These are phyloP conservation scores for Morone chrysops DNA, from an alignment of 2,113 vertebrate genomes.

Conservation along the genomic window DNA sequence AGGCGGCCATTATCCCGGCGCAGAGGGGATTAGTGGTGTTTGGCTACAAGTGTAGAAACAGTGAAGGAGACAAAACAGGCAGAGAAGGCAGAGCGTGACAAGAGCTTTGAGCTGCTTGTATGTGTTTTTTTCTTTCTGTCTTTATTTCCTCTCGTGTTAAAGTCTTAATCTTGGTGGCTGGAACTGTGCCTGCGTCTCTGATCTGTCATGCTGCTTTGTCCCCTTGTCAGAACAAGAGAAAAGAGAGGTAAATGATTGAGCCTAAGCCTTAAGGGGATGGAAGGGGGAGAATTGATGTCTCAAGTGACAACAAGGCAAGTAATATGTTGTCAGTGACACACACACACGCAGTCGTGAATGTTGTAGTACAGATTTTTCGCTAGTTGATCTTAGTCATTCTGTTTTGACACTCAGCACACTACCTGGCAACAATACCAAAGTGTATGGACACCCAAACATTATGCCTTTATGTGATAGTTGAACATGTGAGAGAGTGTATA, in stretches of 20 bases:
- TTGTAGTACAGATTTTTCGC: not conserved
- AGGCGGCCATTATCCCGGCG: constrained; percentile 42
- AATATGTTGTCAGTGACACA: constrained; percentile 54
- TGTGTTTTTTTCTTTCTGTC: constrained; percentile 6
- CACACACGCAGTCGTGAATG: not conserved
- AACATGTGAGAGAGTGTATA: too few species aligned
- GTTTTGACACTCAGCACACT: not conserved
- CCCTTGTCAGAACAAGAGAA: constrained; percentile 53
- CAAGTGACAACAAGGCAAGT: constrained; percentile 46
- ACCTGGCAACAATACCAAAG: not conserved
- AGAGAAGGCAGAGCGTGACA: constrained; percentile 56
- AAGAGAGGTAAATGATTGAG: constrained; percentile 50
- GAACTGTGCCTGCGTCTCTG: constrained; percentile 63
- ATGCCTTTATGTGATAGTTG: too few species aligned
- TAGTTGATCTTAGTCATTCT: not conserved
- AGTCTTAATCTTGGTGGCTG: constrained; percentile 67
- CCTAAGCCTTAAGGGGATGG: constrained; percentile 48
- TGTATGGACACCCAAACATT: not conserved
- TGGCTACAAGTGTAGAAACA: constrained; percentile 63
- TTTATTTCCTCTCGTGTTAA: constrained; percentile 52
- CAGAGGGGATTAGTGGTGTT: constrained; percentile 61
- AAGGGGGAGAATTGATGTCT: constrained; percentile 39
- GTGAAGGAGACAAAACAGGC: constrained; percentile 42
- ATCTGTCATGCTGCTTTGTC: constrained; percentile 69
- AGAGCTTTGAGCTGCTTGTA: constrained; percentile 40